Base-by-base conservation (phyloP, 2,888 invertebrate genomes). In the Trissoscelio sp. region DNA sequence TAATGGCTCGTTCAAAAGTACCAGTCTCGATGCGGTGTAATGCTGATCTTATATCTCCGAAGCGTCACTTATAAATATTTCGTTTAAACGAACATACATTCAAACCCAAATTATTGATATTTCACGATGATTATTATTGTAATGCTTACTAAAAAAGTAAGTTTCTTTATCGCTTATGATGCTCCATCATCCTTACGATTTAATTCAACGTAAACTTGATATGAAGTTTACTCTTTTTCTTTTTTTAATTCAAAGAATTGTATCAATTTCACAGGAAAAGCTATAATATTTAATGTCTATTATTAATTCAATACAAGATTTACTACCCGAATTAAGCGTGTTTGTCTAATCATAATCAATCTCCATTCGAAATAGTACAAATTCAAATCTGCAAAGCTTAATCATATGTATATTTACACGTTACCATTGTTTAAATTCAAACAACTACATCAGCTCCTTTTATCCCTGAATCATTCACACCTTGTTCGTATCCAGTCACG, bases 51-150 rank as follows among this genome's bases (percentile, higher is more conserved):
- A 42, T 60, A 78, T 69, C 62, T 44, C 14, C 46, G 42, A 6
- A 51, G 31, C 42, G 58, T 66, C 79, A 67, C 72, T 78, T 70
- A 77, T 72, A 72, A 70, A 78, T 72, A 78, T 70, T 70, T 42
- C 57, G 39, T 66, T 64, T 57, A 42, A 28, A 70, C 24, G 64
- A 39, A 18, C 9, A 72, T 64, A 34, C 28, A 9, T 39, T 24
- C 4, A 14, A 0, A 18, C 28, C 22, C 34, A 16, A 28, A 6
- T 77, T 62, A 69, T 66, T 55, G 55, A 44, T 57, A 46, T 24
- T 75, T 37, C 5, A 46, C 31, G 44, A 53, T 62, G 28, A 62
- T 62, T 73, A 62, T 42, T 51, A n/a, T n/a, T n/a, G n/a, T n/a
- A n/a, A n/a, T n/a, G n/a, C n/a, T n/a, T n/a, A n/a, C n/a, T n/a